Base-by-base conservation (phyloP, 2,113 vertebrate genomes). In the Piaya cayana region DNA sequence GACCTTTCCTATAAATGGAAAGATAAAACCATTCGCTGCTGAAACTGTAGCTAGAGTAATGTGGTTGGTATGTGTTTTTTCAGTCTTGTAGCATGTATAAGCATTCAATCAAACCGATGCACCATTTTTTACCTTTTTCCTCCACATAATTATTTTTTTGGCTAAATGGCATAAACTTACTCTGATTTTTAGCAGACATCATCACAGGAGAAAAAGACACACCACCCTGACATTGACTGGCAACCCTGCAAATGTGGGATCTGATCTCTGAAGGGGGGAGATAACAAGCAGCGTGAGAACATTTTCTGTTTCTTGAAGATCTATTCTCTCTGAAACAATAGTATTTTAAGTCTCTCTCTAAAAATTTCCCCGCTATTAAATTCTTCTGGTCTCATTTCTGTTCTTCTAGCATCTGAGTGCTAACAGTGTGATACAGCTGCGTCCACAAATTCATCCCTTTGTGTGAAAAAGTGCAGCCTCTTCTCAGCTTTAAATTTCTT, bases 1-100 rank as follows among this genome's bases (percentile, higher is more conserved):
- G 90, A 94, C 78, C 93, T 92, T 88, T 85, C 52, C 88, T 94
- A 77, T 77, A 86, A 90, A 95, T 36, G 70, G 89, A 90, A 95
- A 90, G 78, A 69, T 87, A 87, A 77, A 95, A 52, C 63, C 34
- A 0, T 74, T 76, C 8, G 3, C 12, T 9, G 75, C 70, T 85
- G 84, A 79, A 91, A 32, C 43, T 75, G 63, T 12, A 43, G 45
- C 71, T 74, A 52, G 25, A 76, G n/a, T 43, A 81, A 32, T 52
- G 36, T 12, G 13, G 34, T 27, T 93, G 9, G 7, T 15, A 47
- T 36, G 25, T 0, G 1, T 14, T 77, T 74, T 63, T 83, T 60
- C 37, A 45, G 43, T 32, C 47, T 81, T 27, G 5, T 11, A 52
- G 11, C 55, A 43, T 59, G 14, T 7, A 8, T 23, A 42, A 88